Conservation (phyloP, 2,888 invertebrate genomes). For the Dusona sp. region DNA sequence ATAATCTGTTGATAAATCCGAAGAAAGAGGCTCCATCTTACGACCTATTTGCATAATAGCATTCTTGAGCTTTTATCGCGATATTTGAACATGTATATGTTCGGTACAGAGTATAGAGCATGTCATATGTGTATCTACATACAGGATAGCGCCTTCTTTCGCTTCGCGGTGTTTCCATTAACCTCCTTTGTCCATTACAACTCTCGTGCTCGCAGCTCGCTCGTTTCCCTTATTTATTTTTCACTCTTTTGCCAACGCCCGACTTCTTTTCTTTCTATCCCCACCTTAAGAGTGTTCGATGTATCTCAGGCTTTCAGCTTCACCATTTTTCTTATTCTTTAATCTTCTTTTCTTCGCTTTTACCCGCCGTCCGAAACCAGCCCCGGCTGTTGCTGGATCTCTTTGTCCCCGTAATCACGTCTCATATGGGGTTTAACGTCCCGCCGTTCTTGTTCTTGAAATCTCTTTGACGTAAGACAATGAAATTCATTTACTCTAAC, state of each 20-base stretch:
- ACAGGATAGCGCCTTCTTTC: constrained; percentile 65
- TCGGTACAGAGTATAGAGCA: not conserved
- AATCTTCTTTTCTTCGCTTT: constrained; percentile 55
- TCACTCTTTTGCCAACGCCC: constrained; percentile 55
- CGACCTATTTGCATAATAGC: constrained; percentile 71
- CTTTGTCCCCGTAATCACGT: constrained; percentile 62
- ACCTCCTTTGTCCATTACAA: constrained; percentile 69
- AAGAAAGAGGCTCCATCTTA: constrained; percentile 47
- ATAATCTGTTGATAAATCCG: constrained; percentile 52
- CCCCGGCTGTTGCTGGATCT: constrained; percentile 39
- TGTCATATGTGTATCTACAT: constrained; percentile 31
- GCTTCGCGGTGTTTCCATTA: constrained; percentile 70
- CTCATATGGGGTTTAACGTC: constrained; percentile 51
- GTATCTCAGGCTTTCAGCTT: constrained; percentile 48
- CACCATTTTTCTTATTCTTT: constrained; percentile 38
- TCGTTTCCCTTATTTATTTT: constrained; percentile 70
- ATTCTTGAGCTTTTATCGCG: constrained; percentile 73
- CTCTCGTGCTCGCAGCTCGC: constrained; percentile 63
- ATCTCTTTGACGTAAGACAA: constrained; percentile 28
- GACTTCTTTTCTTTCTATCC: constrained; percentile 46
- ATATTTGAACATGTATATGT: constrained; percentile 67
- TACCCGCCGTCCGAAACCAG: constrained; percentile 15
- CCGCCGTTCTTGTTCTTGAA: constrained; percentile 18
- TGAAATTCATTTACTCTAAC: not conserved
- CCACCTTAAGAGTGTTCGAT: constrained; percentile 41